Conservation (phyloP, 2,888 invertebrate species). For the Napeogenes inachia region DNA sequence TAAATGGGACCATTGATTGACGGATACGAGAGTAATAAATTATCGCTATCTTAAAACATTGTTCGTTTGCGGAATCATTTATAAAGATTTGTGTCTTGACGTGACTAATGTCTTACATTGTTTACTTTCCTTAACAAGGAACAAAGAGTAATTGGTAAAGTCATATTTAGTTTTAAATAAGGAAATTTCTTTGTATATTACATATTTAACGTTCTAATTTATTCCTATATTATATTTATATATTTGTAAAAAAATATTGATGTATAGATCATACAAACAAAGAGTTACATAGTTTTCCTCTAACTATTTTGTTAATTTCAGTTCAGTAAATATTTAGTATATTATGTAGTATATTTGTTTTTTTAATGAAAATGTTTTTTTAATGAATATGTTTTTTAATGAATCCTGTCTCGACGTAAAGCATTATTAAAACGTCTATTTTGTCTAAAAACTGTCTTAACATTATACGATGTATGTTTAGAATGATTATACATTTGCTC, state of each 20-base stretch:
- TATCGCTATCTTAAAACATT: conserved; percentile 13
- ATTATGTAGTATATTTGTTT: background rate
- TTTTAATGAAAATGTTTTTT: background rate
- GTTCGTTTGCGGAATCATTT: conserved; percentile 16
- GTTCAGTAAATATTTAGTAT: too few species aligned
- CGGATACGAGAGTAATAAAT: conserved; percentile 17
- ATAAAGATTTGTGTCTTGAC: conserved; percentile 18
- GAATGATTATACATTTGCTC: background rate
- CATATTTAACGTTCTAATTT: too few species aligned
- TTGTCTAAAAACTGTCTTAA: background rate
- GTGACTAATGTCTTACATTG: conserved; percentile 17
- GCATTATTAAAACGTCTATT: background rate
- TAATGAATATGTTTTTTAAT: background rate
- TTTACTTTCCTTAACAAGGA: conserved; percentile 16
- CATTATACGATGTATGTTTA: background rate
- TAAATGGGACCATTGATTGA: conserved; percentile 23
- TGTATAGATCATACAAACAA: too few species aligned
- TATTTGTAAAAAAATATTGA: too few species aligned
- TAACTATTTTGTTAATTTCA: too few species aligned
- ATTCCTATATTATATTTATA: too few species aligned
- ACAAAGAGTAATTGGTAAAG: conserved; percentile 8
- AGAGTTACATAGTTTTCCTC: too few species aligned
- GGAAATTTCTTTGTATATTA: too few species aligned
- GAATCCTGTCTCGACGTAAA: background rate
- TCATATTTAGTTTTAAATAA: conserved; percentile 10